Base-by-base conservation (phyloP, 1,140 invertebrate genomes). In the Formica selysi region DNA sequence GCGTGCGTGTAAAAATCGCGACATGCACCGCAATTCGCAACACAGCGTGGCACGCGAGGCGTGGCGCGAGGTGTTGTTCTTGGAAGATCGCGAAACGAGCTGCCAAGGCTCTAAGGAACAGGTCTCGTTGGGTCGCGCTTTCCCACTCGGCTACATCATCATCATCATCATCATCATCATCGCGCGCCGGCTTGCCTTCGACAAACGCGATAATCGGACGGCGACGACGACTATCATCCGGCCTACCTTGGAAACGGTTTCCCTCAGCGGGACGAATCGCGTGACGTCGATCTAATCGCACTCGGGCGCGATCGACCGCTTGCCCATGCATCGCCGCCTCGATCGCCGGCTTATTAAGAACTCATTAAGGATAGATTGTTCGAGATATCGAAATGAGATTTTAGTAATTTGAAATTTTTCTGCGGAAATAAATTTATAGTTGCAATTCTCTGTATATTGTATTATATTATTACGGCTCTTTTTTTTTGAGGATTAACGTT, bases 21-120 rank as follows among this genome's bases (percentile, higher is more conserved):
- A 44, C 57, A 62, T 32, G 36, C 38, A 41, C 22, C 32, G 54
- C n/a, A 41, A 78, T 71, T 88, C 57, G 73, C 19, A 32, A 85
- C 19, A 13, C 32, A 10, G 26, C 36, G 70, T 48, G 48, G 16
- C 48, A 54, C 79, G 51, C 54, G 86, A 91, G 91, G 92, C 91
- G 92, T 93, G 92, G 91, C 90, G 87, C 38, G 57, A 61, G 0
- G 16, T 26, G 44, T 41, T 87, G 86, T 89, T 91, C 89, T 91
- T 90, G 88, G 88, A 89, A 89, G 86, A 91, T 91, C 91, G 67
- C 86, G 65, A 83, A 91, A 86, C 62, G 73, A 86, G 64, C 57
- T 51, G 41, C 54, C 74, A 22, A 62, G 54, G 26, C 36, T 85
- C 61, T 81, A 89, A 91, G 85, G 54, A 83, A 83, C 79, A 91